Conservation (phyloP, 1,140 invertebrate species). For the Aporrectodea caliginosa region DNA sequence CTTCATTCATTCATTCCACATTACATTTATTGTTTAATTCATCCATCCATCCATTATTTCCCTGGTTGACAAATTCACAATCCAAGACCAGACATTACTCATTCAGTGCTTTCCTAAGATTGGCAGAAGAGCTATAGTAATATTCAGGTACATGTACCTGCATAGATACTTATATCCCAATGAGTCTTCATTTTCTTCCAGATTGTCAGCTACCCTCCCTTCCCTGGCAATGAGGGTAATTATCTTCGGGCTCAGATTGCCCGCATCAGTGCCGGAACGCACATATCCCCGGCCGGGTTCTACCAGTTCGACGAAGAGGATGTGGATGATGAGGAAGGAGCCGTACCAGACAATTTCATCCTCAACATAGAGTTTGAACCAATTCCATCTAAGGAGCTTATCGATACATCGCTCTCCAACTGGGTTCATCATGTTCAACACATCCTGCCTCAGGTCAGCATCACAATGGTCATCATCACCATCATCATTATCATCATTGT, state of each 20-base stretch:
- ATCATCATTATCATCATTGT: too few relatives aligned
- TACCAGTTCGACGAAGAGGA: constrained; percentile 60
- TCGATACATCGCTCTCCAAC: constrained; percentile 64
- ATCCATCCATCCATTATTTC: background rate
- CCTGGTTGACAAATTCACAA: background rate
- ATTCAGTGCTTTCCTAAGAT: background rate
- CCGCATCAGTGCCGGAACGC: constrained; percentile 72
- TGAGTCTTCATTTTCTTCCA: constrained; percentile 51
- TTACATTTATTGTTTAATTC: too few relatives aligned
- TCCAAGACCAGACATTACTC: background rate
- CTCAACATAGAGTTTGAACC: constrained; percentile 56
- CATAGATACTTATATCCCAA: constrained; percentile 55
- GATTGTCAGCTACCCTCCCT: constrained; percentile 54
- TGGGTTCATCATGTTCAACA: constrained; percentile 78
- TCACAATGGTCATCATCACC: too few relatives aligned
- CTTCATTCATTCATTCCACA: too few relatives aligned
- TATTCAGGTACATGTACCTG: constrained; percentile 35
- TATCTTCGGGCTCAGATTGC: constrained; percentile 78
- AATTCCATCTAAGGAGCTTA: constrained; percentile 58
- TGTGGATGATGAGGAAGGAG: constrained; percentile 59
- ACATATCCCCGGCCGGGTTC: constrained; percentile 66
- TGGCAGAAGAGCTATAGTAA: background rate
- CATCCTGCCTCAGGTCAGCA: constrained; percentile 59
- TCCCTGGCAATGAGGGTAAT: constrained; percentile 71
- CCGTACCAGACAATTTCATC: constrained; percentile 50